Conservation (phyloP, 2,888 invertebrate species). For the Lucinisca nassula region DNA sequence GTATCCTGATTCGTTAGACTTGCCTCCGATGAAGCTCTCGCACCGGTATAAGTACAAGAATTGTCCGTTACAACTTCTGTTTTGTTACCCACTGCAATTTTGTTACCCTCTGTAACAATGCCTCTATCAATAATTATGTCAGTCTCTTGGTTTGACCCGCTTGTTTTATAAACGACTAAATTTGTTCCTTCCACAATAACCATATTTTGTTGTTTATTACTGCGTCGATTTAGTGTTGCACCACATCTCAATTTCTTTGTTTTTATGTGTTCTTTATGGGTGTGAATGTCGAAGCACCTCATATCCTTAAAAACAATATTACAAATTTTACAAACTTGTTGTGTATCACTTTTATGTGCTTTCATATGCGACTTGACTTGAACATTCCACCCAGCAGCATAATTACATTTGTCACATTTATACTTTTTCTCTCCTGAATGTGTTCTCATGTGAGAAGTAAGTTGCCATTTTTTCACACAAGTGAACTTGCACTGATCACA, state of each 20-base stretch:
- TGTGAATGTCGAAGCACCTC: constrained; percentile 5
- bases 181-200: not conserved
- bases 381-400: constrained; percentile 37
- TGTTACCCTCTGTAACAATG: too few species aligned
- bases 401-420: constrained; percentile 38
- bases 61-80: too few species aligned
- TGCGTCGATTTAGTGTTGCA: not conserved
- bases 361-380: constrained; percentile 32
- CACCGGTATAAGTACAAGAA: too few species aligned
- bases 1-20: too few species aligned
- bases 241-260: not conserved
- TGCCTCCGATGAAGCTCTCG: too few species aligned
- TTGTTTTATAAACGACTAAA: not conserved
- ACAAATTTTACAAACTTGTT: constrained; percentile 25
- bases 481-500: constrained; percentile 34
- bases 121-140: too few species aligned
- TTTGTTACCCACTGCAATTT: too few species aligned
- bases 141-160: not conserved
- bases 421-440: constrained; percentile 15
- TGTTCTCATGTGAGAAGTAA: constrained; percentile 36
- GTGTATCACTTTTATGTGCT: not conserved
- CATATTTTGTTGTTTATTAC: not conserved
- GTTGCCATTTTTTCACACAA: constrained; percentile 32
- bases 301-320: constrained; percentile 27
- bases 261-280: constrained; percentile 18